A percentile compares a stretch with the other conserved stretches of the same genome.
phyloP scores from a whole-genome alignment of 64 coral and sea anemone species.

The Montipora sp. region DNA sequence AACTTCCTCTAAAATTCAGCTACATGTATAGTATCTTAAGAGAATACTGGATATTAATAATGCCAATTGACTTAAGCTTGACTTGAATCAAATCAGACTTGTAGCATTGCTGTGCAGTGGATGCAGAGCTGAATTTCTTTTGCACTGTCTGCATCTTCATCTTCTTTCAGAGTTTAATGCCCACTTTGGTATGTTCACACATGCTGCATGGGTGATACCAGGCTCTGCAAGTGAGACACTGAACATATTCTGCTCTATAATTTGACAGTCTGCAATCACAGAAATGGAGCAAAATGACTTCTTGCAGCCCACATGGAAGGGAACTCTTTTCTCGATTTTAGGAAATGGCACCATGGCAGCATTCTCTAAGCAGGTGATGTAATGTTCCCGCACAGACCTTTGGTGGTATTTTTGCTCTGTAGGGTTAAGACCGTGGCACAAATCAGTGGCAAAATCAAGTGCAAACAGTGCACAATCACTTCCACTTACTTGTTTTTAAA shows the following conservation, averaged over 20 bases:
- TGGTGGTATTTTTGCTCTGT: constrained; percentile 59
- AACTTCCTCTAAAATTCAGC: no score
- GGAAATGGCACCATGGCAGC: constrained; percentile 56
- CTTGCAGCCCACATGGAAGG: constrained; percentile 8
- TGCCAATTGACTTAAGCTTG: no score
- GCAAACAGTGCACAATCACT: constrained; percentile 79
- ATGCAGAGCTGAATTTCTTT: no score
- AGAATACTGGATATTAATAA: no score
- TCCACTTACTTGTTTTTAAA: constrained; percentile 58
- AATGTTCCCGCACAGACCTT: constrained; percentile 57
- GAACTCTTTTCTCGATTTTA: constrained; percentile 56
- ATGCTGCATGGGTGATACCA: no score
- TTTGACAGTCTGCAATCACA: constrained; percentile 57
- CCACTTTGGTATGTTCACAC: no score
- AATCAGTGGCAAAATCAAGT: constrained; percentile 69
- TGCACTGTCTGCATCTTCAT: no score
- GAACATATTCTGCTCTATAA: constrained; percentile 52
- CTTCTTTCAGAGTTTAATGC: no score
- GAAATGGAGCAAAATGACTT: constrained; percentile 51
- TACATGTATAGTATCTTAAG: no score
- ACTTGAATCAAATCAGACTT: no score
- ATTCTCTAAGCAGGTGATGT: constrained; percentile 61
- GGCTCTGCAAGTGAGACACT: not conserved
- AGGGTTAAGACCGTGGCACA: constrained; percentile 79
- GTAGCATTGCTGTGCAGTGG: no score